Conservation (phyloP, 2,797 vertebrate species). For the Aselliscus stoliczkanus region DNA sequence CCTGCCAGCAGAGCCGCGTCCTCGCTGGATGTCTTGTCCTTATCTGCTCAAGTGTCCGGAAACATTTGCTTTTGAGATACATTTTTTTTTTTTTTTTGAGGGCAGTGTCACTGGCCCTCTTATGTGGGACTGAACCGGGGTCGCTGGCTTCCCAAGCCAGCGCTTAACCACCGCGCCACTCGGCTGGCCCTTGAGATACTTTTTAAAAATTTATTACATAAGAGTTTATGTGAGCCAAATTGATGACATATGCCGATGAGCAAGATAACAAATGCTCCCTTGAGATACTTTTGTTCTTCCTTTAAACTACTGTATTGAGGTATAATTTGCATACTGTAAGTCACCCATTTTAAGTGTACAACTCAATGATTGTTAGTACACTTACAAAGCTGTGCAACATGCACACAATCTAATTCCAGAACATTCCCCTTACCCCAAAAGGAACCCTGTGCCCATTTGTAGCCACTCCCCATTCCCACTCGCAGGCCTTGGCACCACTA, state of each 20-base stretch:
- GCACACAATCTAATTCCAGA: background rate
- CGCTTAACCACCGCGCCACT: no score
- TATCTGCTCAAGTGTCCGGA: background rate
- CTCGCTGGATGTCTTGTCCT: background rate
- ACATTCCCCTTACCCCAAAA: background rate
- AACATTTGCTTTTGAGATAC: background rate
- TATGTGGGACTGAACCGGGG: no score
- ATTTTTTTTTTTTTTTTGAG: no score
- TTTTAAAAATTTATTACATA: no score
- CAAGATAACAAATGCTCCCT: no score
- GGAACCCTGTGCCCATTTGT: accelerated
- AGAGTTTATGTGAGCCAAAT: no score
- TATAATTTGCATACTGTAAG: background rate
- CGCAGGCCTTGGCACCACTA: background rate
- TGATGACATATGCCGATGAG: no score
- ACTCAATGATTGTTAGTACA: background rate
- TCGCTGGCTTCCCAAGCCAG: no score
- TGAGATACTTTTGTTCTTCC: no score
- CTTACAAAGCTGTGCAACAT: background rate
- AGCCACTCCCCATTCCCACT: background rate
- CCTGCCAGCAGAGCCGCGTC: background rate
- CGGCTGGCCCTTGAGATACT: no score
- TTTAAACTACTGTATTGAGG: background rate
- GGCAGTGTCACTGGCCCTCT: no score
- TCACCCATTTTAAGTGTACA: background rate